phyloP scores from a whole-genome alignment of 1,140 invertebrate species.

The Drepana arcuata region DNA sequence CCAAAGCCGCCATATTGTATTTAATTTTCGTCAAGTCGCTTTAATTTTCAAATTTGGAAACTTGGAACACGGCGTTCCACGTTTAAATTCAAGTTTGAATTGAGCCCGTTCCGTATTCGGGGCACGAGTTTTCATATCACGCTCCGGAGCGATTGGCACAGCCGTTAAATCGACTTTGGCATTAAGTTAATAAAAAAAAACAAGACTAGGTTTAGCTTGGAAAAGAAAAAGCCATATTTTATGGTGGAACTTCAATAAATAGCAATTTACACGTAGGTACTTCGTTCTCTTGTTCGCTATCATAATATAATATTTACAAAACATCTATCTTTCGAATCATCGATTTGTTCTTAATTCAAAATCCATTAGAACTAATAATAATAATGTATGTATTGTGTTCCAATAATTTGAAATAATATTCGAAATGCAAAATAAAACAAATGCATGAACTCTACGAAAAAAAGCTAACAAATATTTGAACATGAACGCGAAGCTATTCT shows the following conservation, averaged over 20 bases:
- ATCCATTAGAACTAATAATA: no score
- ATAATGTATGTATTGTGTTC: no score
- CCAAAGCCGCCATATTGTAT: slow-evolving; percentile 49
- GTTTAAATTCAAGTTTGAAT: slow-evolving; percentile 43
- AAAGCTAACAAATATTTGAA: neutral
- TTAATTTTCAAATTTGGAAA: slow-evolving; percentile 68
- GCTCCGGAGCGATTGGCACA: slow-evolving; percentile 1
- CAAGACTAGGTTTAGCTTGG: slow-evolving; percentile 7
- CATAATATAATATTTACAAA: no score
- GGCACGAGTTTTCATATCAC: slow-evolving; percentile 56
- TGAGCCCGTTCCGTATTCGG: slow-evolving; percentile 44
- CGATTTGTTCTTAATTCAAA: no score
- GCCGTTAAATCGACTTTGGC: slow-evolving; percentile 23
- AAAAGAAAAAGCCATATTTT: slow-evolving; percentile 2
- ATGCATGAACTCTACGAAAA: no score
- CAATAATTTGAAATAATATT: no score
- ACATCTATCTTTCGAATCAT: no score
- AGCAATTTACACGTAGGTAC: no score
- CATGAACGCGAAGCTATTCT: neutral
- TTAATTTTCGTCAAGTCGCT: slow-evolving; percentile 60
- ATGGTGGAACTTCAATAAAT: no score
- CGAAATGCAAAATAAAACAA: no score
- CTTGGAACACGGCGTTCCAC: slow-evolving; percentile 47
- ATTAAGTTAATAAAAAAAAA: no score
- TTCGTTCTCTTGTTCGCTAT: no score